phyloP scores from a whole-genome alignment of 2,888 invertebrate species.

The Bembecia ichneumoniformis region DNA sequence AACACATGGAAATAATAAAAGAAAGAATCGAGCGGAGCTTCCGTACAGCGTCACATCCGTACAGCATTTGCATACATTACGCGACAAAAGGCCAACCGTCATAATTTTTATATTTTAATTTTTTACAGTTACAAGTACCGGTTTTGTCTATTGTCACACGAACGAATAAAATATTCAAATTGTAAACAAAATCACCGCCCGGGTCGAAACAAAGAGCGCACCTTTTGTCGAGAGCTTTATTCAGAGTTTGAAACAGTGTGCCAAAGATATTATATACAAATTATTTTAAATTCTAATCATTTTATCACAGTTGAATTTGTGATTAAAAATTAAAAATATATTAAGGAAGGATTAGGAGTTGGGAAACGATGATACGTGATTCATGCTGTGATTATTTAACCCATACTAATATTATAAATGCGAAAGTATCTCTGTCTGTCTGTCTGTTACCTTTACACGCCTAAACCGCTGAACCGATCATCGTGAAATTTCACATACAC shows the following conservation, averaged over 20 bases:
- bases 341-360: too few species aligned
- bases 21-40: constrained; percentile 24
- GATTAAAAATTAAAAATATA: too few species aligned
- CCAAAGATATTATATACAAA: background rate
- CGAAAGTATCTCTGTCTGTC: too few species aligned
- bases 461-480: too few species aligned
- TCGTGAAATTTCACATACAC: too few species aligned
- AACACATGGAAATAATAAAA: constrained; percentile 15
- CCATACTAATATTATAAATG: too few species aligned
- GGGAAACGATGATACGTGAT: too few species aligned
- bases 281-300: too few species aligned
- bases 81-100: constrained; percentile 57
- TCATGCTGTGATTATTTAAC: too few species aligned
- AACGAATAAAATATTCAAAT: constrained; percentile 67
- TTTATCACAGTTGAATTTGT: too few species aligned
- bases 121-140: constrained; percentile 70
- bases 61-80: constrained; percentile 60
- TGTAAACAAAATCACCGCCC: constrained; percentile 54
- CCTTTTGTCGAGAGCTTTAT: constrained; percentile 40
- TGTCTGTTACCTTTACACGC: too few species aligned
- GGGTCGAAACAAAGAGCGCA: constrained; percentile 60
- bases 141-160: constrained; percentile 66
- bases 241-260: constrained; percentile 22
- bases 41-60: constrained; percentile 40
- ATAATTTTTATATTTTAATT: constrained; percentile 70